These are phyloP conservation scores for Hemicordylus capensis DNA, from an alignment of 2,113 vertebrate species.

Conservation along the genomic window DNA sequence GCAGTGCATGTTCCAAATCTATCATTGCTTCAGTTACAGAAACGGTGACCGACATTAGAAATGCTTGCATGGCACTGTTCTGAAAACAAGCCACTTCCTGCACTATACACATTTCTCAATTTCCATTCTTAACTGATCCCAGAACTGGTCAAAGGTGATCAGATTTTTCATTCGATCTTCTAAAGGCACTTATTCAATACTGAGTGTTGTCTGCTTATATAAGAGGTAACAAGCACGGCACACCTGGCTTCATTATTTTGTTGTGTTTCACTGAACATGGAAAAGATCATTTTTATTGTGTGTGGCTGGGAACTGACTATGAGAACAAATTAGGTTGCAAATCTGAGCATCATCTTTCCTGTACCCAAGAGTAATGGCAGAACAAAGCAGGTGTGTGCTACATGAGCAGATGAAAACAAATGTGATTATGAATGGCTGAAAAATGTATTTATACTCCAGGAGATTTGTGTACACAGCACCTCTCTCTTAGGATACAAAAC, in stretches of 20 bases:
- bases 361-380: slow-evolving; percentile 21
- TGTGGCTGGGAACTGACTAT: slow-evolving; percentile 35
- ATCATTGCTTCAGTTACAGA: neutral
- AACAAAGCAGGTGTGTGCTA: slow-evolving; percentile 29
- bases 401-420: slow-evolving; percentile 34
- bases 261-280: slow-evolving; percentile 28
- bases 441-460: slow-evolving; percentile 20
- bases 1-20: accelerated
- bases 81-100: neutral
- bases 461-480: neutral
- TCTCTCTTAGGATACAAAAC: neutral
- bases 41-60: neutral
- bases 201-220: neutral
- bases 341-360: neutral
- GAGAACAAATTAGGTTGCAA: slow-evolving; percentile 44
- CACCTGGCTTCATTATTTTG: slow-evolving; percentile 50
- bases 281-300: slow-evolving; percentile 30
- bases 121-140: neutral
- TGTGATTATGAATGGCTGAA: neutral
- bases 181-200: neutral
- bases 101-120: neutral
- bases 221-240: neutral
- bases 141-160: neutral
- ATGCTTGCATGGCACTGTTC: neutral
- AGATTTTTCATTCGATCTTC: neutral